Evolutionary conservation across 37 sponge, comb jelly and placozoan species (phyloP).

Genomic region (Ephydatia muelleri): DNA sequence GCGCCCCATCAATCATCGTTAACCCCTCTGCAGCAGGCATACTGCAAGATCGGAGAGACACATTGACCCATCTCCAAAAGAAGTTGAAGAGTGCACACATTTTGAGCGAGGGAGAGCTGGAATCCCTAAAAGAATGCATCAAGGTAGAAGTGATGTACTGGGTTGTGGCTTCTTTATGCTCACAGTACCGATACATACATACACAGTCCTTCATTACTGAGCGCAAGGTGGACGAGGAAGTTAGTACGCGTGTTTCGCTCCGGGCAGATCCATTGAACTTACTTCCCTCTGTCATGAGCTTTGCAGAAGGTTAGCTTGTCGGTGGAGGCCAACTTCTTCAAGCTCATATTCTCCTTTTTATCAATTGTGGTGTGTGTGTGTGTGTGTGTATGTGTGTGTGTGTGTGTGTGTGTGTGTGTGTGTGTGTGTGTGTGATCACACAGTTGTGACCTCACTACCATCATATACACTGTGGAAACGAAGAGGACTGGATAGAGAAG

Average conservation of each 20-base stretch:
- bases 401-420: not conserved
- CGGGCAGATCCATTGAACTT: conserved; percentile 49
- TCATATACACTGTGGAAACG: not conserved
- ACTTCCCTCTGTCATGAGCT: conserved; percentile 51
- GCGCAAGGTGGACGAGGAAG: conserved; percentile 77
- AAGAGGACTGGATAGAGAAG: not conserved
- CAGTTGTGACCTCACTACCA: not conserved
- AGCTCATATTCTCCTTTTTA: no score
- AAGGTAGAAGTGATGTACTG: conserved; percentile 22
- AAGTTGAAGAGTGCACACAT: conserved; percentile 1
- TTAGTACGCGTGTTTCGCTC: conserved; percentile 55
- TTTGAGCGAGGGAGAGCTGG: conserved; percentile 37
- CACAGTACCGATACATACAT: not conserved
- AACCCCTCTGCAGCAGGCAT: conserved; percentile 12
- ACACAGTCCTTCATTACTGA: conserved; percentile 70
- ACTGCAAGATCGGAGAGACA: conserved; percentile 42
- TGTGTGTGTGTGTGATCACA: not conserved
- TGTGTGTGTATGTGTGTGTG: not conserved
- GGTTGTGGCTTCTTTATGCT: not conserved
- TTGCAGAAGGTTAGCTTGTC: conserved; percentile 69
- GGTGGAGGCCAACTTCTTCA: no score
- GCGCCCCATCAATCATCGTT: not conserved
- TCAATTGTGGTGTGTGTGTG: not conserved
- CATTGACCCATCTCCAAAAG: conserved; percentile 28
- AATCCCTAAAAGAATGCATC: conserved; percentile 45